A percentile compares a stretch with the other conserved stretches of the same genome.
Conservation (phyloP, 2,113 vertebrate genomes). For the Apteryx mantelli region DNA sequence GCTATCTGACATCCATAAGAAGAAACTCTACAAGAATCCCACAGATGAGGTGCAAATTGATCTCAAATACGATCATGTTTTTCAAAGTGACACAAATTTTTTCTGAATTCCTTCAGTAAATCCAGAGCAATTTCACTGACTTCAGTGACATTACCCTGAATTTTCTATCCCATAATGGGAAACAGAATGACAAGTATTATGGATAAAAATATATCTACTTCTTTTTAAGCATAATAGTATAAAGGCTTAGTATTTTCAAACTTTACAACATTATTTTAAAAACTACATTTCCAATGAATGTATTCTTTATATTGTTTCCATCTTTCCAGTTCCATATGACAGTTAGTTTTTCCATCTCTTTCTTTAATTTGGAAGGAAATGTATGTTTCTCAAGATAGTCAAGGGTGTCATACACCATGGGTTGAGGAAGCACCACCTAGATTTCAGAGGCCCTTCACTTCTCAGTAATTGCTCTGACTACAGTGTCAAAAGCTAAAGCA, state of each 20-base stretch:
- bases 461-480: not conserved
- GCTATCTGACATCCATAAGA: not conserved
- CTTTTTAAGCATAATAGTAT: not conserved
- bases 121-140: not conserved
- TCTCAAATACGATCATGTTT: not conserved
- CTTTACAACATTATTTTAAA: not conserved
- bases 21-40: not conserved
- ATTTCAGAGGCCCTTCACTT: not conserved
- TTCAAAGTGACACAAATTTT: not conserved
- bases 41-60: not conserved
- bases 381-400: not conserved
- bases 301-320: not conserved
- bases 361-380: not conserved
- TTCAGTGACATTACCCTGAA: not conserved
- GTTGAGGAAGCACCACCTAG: not conserved
- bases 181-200: not conserved
- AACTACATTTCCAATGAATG: not conserved
- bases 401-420: fast-evolving
- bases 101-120: not conserved
- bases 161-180: not conserved
- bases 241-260: not conserved
- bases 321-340: not conserved
- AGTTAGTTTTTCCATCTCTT: not conserved
- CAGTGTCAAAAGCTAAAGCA: not conserved
- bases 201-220: not conserved